phyloP scores from a whole-genome alignment of 2,113 vertebrate species.

The Tachuris rubrigastra region DNA sequence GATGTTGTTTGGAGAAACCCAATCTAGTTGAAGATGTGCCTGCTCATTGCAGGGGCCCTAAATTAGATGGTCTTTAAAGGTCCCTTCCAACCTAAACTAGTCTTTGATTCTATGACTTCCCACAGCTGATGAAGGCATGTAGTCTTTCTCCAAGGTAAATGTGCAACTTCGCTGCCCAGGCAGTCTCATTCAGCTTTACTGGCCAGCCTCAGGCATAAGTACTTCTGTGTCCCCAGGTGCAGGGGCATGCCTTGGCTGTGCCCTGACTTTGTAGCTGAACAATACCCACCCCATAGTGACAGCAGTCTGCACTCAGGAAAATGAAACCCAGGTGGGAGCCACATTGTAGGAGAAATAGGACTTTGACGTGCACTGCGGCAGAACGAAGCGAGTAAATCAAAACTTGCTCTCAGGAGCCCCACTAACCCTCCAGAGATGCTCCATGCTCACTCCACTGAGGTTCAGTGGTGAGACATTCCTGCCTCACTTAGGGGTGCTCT shows the following conservation, averaged over 20 bases:
- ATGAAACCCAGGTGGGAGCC: background rate
- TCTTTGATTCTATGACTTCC: background rate
- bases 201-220: background rate
- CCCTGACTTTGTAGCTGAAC: background rate
- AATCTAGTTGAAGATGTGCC: background rate
- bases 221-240: background rate
- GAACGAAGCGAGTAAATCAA: background rate
- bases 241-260: too few relatives aligned
- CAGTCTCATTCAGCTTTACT: background rate
- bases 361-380: background rate
- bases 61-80: background rate
- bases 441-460: fast-evolving
- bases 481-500: background rate
- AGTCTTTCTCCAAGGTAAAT: background rate
- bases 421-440: background rate
- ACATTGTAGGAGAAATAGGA: background rate
- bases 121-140: background rate
- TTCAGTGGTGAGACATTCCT: background rate
- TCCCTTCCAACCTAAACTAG: background rate
- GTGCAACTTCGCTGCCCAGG: background rate
- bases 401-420: background rate
- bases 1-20: background rate
- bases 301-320: background rate
- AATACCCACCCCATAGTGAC: background rate
- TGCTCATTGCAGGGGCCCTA: background rate